Evolutionary conservation across 2,113 vertebrate genomes (phyloP).

Genomic region (Catagonus wagneri): DNA sequence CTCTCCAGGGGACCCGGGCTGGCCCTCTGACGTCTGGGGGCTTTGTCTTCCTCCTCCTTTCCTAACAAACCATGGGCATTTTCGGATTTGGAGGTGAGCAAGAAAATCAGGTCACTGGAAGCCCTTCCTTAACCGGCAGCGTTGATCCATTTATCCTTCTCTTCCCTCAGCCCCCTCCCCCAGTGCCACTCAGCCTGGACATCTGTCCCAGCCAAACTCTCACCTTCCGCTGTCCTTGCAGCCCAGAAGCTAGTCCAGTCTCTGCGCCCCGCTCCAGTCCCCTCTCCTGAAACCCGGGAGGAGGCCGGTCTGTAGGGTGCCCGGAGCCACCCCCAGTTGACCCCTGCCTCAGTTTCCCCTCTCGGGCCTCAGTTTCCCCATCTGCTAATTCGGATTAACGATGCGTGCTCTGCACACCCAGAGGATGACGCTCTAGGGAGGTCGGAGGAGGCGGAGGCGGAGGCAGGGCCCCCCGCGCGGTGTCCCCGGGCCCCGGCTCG

Average conservation of each 20-base stretch:
- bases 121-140: neutral
- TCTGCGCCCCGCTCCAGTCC: neutral
- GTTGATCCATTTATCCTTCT: conserved; percentile 18
- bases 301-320: neutral
- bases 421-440: neutral
- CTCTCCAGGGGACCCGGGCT: neutral
- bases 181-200: conserved; percentile 24
- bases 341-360: conserved; percentile 59
- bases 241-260: neutral
- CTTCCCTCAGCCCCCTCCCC: neutral
- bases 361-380: conserved; percentile 61
- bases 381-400: neutral
- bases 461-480: neutral
- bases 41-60: neutral
- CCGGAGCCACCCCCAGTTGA: neutral
- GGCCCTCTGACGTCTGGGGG: neutral
- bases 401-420: neutral
- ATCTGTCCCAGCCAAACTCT: conserved; percentile 21
- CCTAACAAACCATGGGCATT: neutral
- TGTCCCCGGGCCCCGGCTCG: neutral
- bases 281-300: neutral
- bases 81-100: neutral
- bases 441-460: neutral
- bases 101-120: neutral
- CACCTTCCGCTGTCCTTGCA: conserved; percentile 61